Percentiles rank a stretch among this genome's conserved stretches.
phyloP scores from a whole-genome alignment of 2,797 vertebrate genomes.

The Sylvilagus floridanus region DNA sequence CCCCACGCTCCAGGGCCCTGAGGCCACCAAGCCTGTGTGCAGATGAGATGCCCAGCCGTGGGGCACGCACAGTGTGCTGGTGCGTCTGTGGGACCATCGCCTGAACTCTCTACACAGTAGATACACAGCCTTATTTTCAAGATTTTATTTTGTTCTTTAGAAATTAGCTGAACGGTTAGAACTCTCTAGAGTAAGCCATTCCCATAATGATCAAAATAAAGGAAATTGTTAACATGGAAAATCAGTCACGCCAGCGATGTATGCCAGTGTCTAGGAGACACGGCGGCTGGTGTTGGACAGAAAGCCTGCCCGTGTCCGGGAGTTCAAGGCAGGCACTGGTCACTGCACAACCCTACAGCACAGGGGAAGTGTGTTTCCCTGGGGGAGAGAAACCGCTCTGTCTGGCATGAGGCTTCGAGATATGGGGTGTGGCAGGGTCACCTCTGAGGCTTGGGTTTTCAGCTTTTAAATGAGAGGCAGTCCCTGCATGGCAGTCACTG shows the following conservation, averaged over 20 bases:
- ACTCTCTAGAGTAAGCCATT: neutral
- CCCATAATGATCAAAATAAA: neutral
- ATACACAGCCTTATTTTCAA: neutral
- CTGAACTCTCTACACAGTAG: neutral
- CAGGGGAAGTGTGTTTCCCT: too few species aligned
- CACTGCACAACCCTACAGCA: too few species aligned
- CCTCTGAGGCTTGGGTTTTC: neutral
- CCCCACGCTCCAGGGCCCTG: neutral
- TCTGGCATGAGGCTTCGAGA: fast-evolving
- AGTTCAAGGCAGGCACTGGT: too few species aligned
- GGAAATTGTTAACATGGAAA: neutral
- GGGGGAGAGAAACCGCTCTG: neutral
- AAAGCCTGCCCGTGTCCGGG: too few species aligned
- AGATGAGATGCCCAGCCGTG: fast-evolving
- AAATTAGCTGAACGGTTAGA: neutral
- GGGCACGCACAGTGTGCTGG: fast-evolving
- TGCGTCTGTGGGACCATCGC: neutral
- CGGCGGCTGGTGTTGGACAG: fast-evolving
- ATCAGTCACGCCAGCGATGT: neutral
- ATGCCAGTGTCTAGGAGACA: neutral
- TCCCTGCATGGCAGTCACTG: neutral
- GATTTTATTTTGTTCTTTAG: neutral
- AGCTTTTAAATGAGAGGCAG: neutral
- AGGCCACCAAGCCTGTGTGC: neutral
- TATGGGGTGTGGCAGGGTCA: neutral